Evolutionary conservation across 1,140 invertebrate genomes (phyloP), one percentile per base, ranked within the genome.

Genomic region (Hyles euphorbiae): DNA sequence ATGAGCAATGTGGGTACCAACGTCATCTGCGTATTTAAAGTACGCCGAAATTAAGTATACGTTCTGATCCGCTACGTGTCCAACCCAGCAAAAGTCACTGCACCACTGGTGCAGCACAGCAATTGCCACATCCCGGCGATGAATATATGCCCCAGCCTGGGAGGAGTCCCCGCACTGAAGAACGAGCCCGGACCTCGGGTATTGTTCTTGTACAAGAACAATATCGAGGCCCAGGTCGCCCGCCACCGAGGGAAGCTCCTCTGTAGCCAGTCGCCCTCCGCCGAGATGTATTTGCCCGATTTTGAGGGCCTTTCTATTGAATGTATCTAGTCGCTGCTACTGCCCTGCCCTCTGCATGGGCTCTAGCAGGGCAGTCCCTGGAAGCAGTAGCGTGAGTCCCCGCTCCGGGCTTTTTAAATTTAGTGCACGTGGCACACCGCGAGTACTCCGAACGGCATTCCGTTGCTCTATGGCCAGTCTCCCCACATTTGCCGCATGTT

Each of bases 391-490:
- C 6, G 55, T 72, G 70, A 0, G 53, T 12, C 2, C 44, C 4
- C 1, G 51, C 48, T 0, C 59, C 56, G 3, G 32, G 40, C 0
- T 50, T 44, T 32, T 56, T 58, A 36, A 67, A 61, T 1, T 50
- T 12, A 3, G 56, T 58, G 48, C 65, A 70, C 0, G 68, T 71
- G 1, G 66, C 64, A 43, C 72, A 74, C 32, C 63, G 60, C 4
- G 7, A 6, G 0, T 3, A 34, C 2, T 56, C 10, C 40, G 58
- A 57, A 2, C 5, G 8, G 36, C 36, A 40, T 0, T 40, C 36
- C 8, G 36, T 1, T 0, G 36, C 36, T 1, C 0, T 5, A 8
- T 40, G 69, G 0, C 72, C 72, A 0, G 3, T 9, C 7, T 63
- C 45, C 0, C 60, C 72, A 45, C 69, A 70, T 32, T 48, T 55